Base-by-base conservation (phyloP, 1,140 invertebrate species). In the Ptiloglossa arizonensis region DNA sequence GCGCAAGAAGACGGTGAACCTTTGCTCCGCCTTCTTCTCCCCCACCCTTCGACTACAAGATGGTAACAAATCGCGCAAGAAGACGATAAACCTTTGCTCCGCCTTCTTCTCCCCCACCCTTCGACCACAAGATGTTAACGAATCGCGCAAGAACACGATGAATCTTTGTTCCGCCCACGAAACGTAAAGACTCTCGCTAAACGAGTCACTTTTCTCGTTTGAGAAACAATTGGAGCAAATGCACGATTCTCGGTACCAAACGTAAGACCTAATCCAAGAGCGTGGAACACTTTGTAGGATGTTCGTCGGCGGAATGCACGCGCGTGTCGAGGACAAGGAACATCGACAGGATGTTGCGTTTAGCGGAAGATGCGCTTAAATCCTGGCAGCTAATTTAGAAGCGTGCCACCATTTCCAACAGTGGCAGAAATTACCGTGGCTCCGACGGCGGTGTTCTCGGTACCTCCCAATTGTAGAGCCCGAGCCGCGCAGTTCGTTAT, bases 341-440 rank as follows among this genome's bases (percentile, higher is more conserved):
- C 13, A 63, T 63, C 59, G 29, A 9, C 17, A 38, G 6, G 50
- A 54, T 54, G 22, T 38, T 54, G 32, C 32, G 24, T 38, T n/a
- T 8, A 22, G 8, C 9, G 24, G 3, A 44, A 70, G 52, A 29
- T 11, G 41, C 13, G 67, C 35, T 69, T 56, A 56, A 69, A 59
- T 70, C 52, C 32, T 70, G 32, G 54, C 68, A 59, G 38, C 54
- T 70, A 70, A 70, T 70, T 70, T 70, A 56, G 27, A 69, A 70
- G 68, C 38, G 8, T 11, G 13, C 35, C 35, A 52, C 35, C 35
- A 52, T 27, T 59, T 27, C 54, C 68, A 54, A 70, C 68, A 70
- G 54, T 59, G 17, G 19, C 68, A 59, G 68, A 44, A 70, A 70
- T 70, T 57, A 70, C 52, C 17, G 19, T 69, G 50, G 67, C 50